These are phyloP conservation scores for Pseudanteris insignis DNA, from an alignment of 2,888 invertebrate species.

Conservation along the genomic window DNA sequence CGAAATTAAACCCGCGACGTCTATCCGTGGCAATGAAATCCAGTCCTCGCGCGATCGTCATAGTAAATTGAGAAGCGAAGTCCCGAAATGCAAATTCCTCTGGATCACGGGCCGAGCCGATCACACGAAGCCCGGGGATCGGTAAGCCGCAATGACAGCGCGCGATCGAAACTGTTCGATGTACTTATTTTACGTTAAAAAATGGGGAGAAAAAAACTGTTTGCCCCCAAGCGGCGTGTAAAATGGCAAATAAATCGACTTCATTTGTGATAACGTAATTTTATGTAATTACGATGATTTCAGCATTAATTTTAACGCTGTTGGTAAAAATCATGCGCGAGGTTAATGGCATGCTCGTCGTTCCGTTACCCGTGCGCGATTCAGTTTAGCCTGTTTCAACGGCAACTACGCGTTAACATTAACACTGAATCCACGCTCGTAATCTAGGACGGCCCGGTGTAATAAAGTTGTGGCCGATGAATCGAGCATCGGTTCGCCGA, in stretches of 20 bases:
- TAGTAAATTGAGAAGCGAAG: background rate
- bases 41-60: no score
- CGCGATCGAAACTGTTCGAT: no score
- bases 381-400: constrained; percentile 22
- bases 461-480: constrained; percentile 54
- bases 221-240: no score
- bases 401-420: constrained; percentile 54
- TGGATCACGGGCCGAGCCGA: no score
- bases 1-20: no score
- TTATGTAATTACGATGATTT: constrained; percentile 21
- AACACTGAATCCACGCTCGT: constrained; percentile 49
- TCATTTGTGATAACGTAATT: constrained; percentile 21
- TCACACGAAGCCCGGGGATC: no score
- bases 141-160: no score
- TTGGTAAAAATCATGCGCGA: constrained; percentile 8
- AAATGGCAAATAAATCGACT: constrained; percentile 20
- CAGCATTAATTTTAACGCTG: constrained; percentile 18
- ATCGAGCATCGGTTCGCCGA: no score
- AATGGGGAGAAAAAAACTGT: no score
- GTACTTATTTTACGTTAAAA: no score
- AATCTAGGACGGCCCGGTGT: constrained; percentile 49
- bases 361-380: constrained; percentile 31
- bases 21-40: no score
- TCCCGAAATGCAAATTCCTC: background rate
- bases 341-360: constrained; percentile 32